Base-by-base conservation (phyloP, 2,888 invertebrate genomes). In the Caenorhabditis auriculariae region DNA sequence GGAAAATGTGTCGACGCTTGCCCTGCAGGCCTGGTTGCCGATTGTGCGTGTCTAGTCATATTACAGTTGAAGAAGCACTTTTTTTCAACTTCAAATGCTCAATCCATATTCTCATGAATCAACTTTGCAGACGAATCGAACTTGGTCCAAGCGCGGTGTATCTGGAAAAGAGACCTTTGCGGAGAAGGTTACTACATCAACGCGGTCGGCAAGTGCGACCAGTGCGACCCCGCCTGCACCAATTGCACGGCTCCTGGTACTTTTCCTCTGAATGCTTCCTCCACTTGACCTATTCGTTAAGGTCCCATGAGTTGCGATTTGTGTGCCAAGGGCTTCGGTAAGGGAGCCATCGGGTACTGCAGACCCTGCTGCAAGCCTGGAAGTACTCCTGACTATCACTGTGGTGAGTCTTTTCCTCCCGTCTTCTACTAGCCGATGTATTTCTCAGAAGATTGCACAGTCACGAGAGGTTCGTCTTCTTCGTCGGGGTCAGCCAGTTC, bases 1-100 rank as follows among this genome's bases (percentile, higher is more conserved):
- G 80, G 81, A 26, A 76, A 75, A 26, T 81, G 81, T 56, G 76
- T 81, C 9, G 75, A 77, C 21, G 45, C 54, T 21, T 81, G 81
- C 44, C 81, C 81, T 1, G 49, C 43, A 2, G 78, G 78, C n/a
- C 60, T 81, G 2, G 57, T 77, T 17, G 67, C 77, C n/a, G 80
- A 80, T 61, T 80, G 80, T 78, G 44, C 66, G 76, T 74, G 45
- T 53, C 41, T 37, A 38, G n/a, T 23, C 7, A 6, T 39, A 3
- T 27, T 9, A 37, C 21, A 26, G 28, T 43, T 32, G 12, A 38
- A 35, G n/a, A 32, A 29, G 15, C 28, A 23, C 35, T 23, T 28
- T 37, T n/a, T 49, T 28, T 19, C 2, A 50, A 23, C 6, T 29
- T 17, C 2, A 35, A 15, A 15, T 35, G 2, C 15, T 54, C 21